Percentiles rank a stretch among this genome's conserved stretches.
These are phyloP conservation scores for Pammene aurita DNA, from an alignment of 2,888 invertebrate genomes.

Conservation along the genomic window DNA sequence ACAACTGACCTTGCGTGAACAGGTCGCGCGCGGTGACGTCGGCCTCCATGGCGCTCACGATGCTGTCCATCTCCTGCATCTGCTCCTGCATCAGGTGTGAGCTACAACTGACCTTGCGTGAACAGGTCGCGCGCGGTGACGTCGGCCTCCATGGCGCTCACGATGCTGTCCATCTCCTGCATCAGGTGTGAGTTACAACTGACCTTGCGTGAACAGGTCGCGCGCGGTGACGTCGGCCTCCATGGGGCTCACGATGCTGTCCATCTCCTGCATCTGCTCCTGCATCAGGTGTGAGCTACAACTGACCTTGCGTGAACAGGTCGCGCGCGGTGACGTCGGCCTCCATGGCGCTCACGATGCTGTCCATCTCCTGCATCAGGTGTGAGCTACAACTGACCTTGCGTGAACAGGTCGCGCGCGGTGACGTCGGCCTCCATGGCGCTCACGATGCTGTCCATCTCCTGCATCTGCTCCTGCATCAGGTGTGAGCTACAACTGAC, in stretches of 20 bases:
- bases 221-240: slow-evolving; percentile 16
- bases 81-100: no score
- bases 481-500: background rate
- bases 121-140: background rate
- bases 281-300: no score
- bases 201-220: slow-evolving; percentile 8
- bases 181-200: background rate
- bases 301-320: slow-evolving; percentile 50
- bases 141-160: slow-evolving; percentile 3
- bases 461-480: background rate
- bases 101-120: no score
- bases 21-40: slow-evolving; percentile 12
- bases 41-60: background rate
- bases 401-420: background rate
- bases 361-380: slow-evolving; percentile 72
- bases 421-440: slow-evolving; percentile 67
- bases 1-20: background rate
- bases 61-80: background rate
- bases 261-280: no score
- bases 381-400: background rate
- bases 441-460: no score
- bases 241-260: background rate
- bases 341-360: slow-evolving; percentile 85
- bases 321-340: slow-evolving; percentile 58
- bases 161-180: background rate